Percentiles rank a stretch among this genome's conserved stretches.
Conservation (phyloP, 2,113 vertebrate species). For the Myodes glareolus region DNA sequence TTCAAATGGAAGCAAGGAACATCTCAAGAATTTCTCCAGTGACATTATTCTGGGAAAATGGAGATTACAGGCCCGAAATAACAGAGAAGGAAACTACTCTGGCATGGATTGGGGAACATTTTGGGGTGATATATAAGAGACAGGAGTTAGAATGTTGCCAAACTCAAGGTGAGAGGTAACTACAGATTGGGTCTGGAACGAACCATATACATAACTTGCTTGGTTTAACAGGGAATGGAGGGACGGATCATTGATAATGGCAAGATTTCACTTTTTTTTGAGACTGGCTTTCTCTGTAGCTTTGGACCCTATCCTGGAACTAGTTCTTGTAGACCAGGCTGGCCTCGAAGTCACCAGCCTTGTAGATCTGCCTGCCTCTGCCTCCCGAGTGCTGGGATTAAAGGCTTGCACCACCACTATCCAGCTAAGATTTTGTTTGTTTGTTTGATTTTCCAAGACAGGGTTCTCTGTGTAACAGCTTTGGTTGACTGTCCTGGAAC, state of each 20-base stretch:
- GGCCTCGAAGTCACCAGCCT: no score
- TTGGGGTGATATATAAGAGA: not conserved
- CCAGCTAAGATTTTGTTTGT: no score
- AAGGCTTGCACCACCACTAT: no score
- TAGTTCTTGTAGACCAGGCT: no score
- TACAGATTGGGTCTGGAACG: not conserved
- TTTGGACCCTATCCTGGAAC: no score
- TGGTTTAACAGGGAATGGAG: slow-evolving; percentile 29
- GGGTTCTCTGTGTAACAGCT: no score
- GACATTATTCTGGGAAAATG: slow-evolving; percentile 37
- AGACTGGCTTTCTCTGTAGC: no score
- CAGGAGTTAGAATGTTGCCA: slow-evolving; percentile 48
- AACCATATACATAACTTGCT: not conserved
- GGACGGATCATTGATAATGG: not conserved
- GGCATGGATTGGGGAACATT: slow-evolving; percentile 12
- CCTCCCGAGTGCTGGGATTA: no score
- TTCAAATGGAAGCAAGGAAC: slow-evolving; percentile 67
- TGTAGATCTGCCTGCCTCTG: no score
- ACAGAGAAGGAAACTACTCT: slow-evolving; percentile 35
- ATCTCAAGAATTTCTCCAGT: slow-evolving; percentile 62
- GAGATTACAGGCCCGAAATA: not conserved
- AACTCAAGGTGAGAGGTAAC: not conserved
- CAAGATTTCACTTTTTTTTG: not conserved
- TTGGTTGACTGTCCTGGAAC: no score
- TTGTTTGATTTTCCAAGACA: no score